These are phyloP conservation scores for Ophioninae sp. DNA, from an alignment of 2,888 invertebrate species.

Conservation along the genomic window DNA sequence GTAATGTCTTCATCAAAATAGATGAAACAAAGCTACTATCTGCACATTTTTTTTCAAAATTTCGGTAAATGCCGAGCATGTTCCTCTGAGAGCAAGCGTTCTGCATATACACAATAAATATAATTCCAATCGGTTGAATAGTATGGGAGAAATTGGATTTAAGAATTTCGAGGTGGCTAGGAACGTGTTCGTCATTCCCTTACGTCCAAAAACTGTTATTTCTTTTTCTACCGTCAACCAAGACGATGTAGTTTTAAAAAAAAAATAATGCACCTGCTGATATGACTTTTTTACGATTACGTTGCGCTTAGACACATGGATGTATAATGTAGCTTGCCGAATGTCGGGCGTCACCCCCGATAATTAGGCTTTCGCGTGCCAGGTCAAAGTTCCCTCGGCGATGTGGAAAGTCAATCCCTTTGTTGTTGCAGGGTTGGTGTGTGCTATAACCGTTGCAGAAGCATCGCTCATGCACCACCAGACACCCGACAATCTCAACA, in stretches of 20 bases:
- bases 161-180: too few relatives aligned
- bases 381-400: conserved; percentile 55
- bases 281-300: conserved; percentile 21
- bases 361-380: conserved; percentile 62
- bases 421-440: conserved; percentile 17
- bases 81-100: too few relatives aligned
- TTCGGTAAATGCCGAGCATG: too few relatives aligned
- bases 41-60: too few relatives aligned
- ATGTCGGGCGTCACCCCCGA: conserved; percentile 48
- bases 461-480: conserved; percentile 29
- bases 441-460: conserved; percentile 16
- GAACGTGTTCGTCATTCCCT: too few relatives aligned
- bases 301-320: conserved; percentile 3
- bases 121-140: too few relatives aligned
- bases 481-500: conserved; percentile 20
- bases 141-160: too few relatives aligned
- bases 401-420: conserved; percentile 56
- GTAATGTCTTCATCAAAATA: too few relatives aligned
- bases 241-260: background rate
- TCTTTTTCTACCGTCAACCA: background rate
- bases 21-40: too few relatives aligned
- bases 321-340: conserved; percentile 19
- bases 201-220: too few relatives aligned
- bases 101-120: too few relatives aligned
- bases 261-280: background rate